Conservation (phyloP, 2,113 vertebrate species). For the Caretta caretta region DNA sequence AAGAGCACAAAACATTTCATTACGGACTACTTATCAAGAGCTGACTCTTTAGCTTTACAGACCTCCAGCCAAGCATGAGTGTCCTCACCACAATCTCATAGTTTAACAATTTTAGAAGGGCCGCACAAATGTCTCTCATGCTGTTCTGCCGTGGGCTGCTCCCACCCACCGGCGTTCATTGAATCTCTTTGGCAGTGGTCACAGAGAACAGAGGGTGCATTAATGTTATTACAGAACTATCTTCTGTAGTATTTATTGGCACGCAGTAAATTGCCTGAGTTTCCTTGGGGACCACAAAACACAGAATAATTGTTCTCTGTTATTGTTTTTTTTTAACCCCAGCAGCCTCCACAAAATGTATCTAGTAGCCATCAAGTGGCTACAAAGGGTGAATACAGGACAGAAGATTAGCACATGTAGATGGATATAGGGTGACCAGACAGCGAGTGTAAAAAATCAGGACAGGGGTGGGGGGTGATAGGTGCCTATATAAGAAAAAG, state of each 20-base stretch:
- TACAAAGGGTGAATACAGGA: neutral
- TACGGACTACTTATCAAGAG: neutral
- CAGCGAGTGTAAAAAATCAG: too few species aligned
- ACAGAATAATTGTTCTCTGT: neutral
- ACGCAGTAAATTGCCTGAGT: neutral
- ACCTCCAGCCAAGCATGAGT: neutral
- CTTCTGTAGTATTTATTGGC: neutral
- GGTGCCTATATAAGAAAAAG: too few species aligned
- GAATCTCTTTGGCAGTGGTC: neutral
- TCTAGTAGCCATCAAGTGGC: neutral
- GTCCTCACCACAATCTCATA: neutral
- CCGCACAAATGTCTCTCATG: neutral
- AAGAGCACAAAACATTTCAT: neutral
- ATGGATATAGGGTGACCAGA: too few species aligned
- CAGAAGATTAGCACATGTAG: neutral
- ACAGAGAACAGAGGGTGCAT: neutral
- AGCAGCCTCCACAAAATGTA: neutral
- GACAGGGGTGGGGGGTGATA: too few species aligned
- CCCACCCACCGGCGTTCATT: neutral
- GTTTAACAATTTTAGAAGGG: neutral
- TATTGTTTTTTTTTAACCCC: neutral
- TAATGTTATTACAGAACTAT: too few species aligned
- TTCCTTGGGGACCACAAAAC: neutral
- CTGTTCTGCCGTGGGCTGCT: neutral
- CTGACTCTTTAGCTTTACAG: neutral